These are phyloP conservation scores for Dolichallabes microphthalmus DNA, from an alignment of 2,113 vertebrate species.

Conservation along the genomic window DNA sequence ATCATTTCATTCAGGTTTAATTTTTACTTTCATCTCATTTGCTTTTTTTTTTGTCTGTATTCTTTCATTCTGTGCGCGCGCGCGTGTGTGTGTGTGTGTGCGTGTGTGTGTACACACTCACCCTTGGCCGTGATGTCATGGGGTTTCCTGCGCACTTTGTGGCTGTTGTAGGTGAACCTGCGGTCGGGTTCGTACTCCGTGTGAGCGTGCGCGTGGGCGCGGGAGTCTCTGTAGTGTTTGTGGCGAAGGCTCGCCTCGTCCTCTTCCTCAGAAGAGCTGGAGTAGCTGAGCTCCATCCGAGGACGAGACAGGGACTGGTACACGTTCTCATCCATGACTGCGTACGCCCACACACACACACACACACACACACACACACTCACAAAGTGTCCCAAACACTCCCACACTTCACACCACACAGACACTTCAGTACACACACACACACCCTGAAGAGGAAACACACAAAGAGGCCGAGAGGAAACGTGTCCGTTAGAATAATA, in stretches of 20 bases:
- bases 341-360: constrained; percentile 28
- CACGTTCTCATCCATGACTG: constrained; percentile 86
- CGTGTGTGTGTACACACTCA: constrained; percentile 46
- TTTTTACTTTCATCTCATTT: too few relatives aligned
- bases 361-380: constrained; percentile 36
- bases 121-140: constrained; percentile 77
- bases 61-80: neutral
- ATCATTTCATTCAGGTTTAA: too few relatives aligned
- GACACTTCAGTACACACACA: constrained; percentile 7
- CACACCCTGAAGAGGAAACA: constrained; percentile 6
- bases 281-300: constrained; percentile 84
- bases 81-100: neutral
- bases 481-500: neutral
- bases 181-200: constrained; percentile 82
- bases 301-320: constrained; percentile 85
- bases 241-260: constrained; percentile 82
- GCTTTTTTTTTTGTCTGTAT: too few relatives aligned
- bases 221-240: constrained; percentile 76
- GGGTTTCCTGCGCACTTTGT: constrained; percentile 78
- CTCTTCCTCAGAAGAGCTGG: constrained; percentile 86
- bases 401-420: constrained; percentile 7
- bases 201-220: constrained; percentile 75
- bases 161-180: constrained; percentile 82
- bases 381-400: neutral
- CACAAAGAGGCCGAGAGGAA: constrained; percentile 19